Evolutionary conservation across 2,113 vertebrate genomes (phyloP).

Genomic region (Grammomys dolichurus): DNA sequence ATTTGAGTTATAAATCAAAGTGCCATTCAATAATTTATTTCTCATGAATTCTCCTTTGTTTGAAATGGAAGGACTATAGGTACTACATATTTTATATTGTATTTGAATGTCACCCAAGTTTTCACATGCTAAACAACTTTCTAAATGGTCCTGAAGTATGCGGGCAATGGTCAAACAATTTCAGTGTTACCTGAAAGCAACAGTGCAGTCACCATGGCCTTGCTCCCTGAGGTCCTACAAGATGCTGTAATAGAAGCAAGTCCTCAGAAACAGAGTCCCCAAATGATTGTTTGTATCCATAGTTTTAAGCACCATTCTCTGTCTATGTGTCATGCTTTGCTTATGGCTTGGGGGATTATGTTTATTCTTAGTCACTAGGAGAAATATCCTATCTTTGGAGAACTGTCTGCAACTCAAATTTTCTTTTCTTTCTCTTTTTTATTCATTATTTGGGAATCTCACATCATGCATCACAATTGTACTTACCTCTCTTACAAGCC

Average conservation of each 20-base stretch:
- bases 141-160: background rate
- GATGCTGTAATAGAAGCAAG: background rate
- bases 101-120: background rate
- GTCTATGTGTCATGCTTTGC: background rate
- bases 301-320: too few species aligned
- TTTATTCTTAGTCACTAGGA: background rate
- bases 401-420: background rate
- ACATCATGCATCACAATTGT: background rate
- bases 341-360: background rate
- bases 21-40: background rate
- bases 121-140: background rate
- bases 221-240: background rate
- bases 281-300: background rate
- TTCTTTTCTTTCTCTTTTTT: background rate
- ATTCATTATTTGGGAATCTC: background rate
- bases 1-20: constrained; percentile 13
- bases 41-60: background rate
- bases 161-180: background rate
- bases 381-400: background rate
- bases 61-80: background rate
- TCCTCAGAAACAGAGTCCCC: background rate
- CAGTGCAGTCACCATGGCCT: background rate
- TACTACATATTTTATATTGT: constrained; percentile 26
- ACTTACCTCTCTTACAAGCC: background rate
- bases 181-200: background rate